phyloP scores from a whole-genome alignment of 2,888 invertebrate species.

The Cheilosia impressa region DNA sequence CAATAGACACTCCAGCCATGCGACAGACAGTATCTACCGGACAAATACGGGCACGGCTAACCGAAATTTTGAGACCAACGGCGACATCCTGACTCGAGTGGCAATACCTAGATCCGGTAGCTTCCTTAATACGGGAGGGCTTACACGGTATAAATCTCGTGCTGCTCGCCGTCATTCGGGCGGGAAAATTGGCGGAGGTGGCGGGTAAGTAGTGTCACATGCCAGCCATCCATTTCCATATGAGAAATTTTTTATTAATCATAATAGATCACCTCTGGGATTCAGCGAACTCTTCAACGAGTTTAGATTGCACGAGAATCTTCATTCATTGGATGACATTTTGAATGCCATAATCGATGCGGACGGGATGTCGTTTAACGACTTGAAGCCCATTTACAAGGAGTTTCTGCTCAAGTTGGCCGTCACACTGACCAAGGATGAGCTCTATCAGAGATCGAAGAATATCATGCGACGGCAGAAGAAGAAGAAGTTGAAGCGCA shows the following conservation, averaged over 20 bases:
- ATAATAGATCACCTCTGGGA: conserved; percentile 90
- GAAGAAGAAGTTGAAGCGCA: conserved; percentile 87
- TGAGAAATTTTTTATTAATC: conserved; percentile 75
- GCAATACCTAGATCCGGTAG: conserved; percentile 94
- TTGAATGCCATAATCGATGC: conserved; percentile 94
- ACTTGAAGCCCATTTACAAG: conserved; percentile 95
- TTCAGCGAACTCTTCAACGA: conserved; percentile 95
- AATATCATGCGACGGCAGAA: conserved; percentile 94
- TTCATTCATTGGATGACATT: conserved; percentile 94
- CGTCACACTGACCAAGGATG: conserved; percentile 95
- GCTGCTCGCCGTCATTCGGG: conserved; percentile 82
- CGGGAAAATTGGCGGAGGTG: conserved; percentile 83
- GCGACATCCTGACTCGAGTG: conserved; percentile 93
- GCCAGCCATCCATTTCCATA: background rate
- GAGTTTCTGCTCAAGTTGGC: conserved; percentile 94
- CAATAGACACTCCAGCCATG: conserved; percentile 59
- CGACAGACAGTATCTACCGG: conserved; percentile 74
- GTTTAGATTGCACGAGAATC: conserved; percentile 93
- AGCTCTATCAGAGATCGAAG: conserved; percentile 94
- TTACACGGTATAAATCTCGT: conserved; percentile 89
- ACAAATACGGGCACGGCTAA: conserved; percentile 65
- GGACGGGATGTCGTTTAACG: conserved; percentile 96
- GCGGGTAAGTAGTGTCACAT: conserved; percentile 81
- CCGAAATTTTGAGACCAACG: conserved; percentile 85
- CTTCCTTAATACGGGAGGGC: conserved; percentile 91